These are phyloP conservation scores for Chlorodrepanis virens DNA, from an alignment of 2,113 vertebrate species.

Conservation along the genomic window DNA sequence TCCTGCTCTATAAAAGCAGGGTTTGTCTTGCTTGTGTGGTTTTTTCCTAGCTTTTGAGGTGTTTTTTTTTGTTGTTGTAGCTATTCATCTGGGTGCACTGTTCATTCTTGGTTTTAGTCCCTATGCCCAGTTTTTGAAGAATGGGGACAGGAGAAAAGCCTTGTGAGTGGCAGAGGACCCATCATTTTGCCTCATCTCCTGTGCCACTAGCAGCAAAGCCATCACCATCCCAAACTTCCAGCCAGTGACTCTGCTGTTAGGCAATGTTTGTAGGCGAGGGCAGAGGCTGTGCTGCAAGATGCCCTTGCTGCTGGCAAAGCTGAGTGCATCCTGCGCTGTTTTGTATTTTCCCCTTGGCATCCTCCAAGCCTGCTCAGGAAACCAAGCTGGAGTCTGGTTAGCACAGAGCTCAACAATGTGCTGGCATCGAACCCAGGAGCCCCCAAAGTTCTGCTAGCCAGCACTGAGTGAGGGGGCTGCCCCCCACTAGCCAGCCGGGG, in stretches of 20 bases:
- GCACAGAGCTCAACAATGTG: background rate
- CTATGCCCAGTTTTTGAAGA: background rate
- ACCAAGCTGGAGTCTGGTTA: slow-evolving; percentile 11
- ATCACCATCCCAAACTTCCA: background rate
- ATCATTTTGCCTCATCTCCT: background rate
- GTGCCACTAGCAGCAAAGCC: background rate
- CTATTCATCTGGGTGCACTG: background rate
- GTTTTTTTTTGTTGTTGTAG: background rate
- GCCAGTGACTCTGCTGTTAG: background rate
- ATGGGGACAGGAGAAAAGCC: background rate
- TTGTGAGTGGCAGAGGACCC: background rate
- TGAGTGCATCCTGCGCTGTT: background rate
- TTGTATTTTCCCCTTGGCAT: background rate
- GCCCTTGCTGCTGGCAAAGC: background rate
- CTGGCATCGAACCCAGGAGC: background rate
- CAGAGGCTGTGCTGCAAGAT: background rate
- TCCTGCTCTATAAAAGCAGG: background rate
- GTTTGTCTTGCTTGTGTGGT: background rate
- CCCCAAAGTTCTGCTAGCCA: background rate
- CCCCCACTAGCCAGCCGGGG: fast-evolving
- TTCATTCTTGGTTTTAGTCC: background rate
- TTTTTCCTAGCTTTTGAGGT: background rate
- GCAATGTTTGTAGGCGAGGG: background rate
- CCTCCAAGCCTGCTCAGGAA: background rate
- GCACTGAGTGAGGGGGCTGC: background rate